These are phyloP conservation scores for Drosophila teissieri DNA, from an alignment of 1,140 invertebrate species.

Conservation along the genomic window DNA sequence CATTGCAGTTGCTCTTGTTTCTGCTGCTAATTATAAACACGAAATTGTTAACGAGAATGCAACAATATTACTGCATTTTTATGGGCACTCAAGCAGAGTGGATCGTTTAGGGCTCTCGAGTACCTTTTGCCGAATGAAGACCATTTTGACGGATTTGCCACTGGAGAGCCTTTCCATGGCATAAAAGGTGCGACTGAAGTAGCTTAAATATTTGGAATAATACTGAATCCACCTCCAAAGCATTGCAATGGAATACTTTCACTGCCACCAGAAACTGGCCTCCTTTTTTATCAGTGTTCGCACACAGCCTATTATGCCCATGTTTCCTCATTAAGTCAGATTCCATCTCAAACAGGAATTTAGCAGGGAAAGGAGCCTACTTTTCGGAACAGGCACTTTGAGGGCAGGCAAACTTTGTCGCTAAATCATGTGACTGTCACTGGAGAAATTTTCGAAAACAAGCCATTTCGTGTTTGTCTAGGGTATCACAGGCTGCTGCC, in stretches of 20 bases:
- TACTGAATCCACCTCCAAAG: too few species aligned
- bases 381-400: conserved; percentile 2
- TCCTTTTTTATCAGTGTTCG: not conserved
- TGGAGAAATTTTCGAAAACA: conserved; percentile 11
- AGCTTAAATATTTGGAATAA: too few species aligned
- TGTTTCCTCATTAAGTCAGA: conserved; percentile 40
- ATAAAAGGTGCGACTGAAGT: too few species aligned
- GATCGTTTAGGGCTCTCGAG: not conserved
- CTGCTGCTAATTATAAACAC: not conserved
- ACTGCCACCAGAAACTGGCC: too few species aligned
- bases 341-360: conserved; percentile 12
- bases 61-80: not conserved
- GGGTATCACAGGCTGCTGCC: conserved; percentile 4
- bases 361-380: not conserved
- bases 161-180: too few species aligned
- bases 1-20: conserved; percentile 1
- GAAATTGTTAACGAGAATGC: not conserved
- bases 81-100: not conserved
- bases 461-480: conserved; percentile 6
- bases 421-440: conserved; percentile 44
- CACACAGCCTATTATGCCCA: not conserved
- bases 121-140: not conserved
- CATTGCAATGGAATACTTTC: too few species aligned
- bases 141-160: too few species aligned
- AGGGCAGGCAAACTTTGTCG: conserved; percentile 18